Base-by-base conservation (phyloP, 2,113 vertebrate species). In the Ginglymostoma cirratum region DNA sequence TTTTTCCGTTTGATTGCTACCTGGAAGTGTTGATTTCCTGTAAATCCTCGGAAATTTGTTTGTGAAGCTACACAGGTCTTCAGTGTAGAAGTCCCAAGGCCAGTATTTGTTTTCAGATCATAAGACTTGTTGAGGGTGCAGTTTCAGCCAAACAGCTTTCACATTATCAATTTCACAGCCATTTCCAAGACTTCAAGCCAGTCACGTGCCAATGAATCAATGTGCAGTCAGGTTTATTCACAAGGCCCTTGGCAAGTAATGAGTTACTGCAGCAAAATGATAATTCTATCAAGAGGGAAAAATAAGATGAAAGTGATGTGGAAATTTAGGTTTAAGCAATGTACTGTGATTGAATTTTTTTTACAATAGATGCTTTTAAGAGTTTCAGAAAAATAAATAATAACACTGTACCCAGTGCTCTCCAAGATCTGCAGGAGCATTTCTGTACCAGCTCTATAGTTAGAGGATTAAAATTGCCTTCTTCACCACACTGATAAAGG, bases 391-490 rank as follows among this genome's bases (percentile, higher is more conserved):
- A 66, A 21, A 86, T 55, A 61, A 90, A 61, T 21, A 30, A 27
- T 14, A 89, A 66, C 38, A 23, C 65, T 94, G 65, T 34, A 66
- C 19, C 61, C 34, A 12, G n/a, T 34, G 15, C 34, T 34, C 66
- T 94, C 66, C 27, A 15, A 69, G 92, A 38, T 45, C 92, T 94
- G 65, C 38, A 45, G 38, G 92, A 24, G 19, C 17, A 67, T 94
- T 67, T 67, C 90, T 94, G 30, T 2, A 69, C 17, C n/a, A n/a
- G n/a, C 34, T 67, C 61, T 67, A 66, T 66, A 94, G 38, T 67
- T 69, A 21, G n/a, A 42, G 67, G 92, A 94, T 94, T 94, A 94
- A 38, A 94, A 94, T 21, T 67, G 61, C n/a, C 65, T 67, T n/a
- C 65, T 24, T 38, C 92, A 65, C n/a, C 19, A 69, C 42, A 66